Conservation (phyloP, 2,888 invertebrate species). For the Melanargia galathea region DNA sequence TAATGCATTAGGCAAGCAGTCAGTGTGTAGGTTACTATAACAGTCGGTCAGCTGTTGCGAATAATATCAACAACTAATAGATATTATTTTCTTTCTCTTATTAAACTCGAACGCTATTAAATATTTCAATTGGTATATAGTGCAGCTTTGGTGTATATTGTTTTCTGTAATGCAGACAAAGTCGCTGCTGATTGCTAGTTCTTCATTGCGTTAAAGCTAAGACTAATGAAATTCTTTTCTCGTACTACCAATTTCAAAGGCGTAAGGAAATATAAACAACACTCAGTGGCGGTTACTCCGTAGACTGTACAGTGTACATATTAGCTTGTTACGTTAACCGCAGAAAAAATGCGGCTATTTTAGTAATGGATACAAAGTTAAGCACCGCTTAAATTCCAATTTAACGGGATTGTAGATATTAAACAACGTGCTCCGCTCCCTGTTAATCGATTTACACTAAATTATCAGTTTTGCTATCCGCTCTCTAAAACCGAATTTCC, state of each 20-base stretch:
- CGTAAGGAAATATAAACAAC: background rate
- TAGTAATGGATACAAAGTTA: slow-evolving; percentile 15
- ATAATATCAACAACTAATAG: no score
- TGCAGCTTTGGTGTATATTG: background rate
- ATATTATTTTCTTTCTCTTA: no score
- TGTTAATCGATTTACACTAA: slow-evolving; percentile 61
- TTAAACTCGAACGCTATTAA: background rate
- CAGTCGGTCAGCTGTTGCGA: no score
- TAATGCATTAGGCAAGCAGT: no score
- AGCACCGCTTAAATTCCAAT: slow-evolving; percentile 19
- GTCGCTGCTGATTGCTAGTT: background rate
- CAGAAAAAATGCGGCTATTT: slow-evolving; percentile 13
- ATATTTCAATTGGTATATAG: background rate
- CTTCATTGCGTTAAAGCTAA: background rate
- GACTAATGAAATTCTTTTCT: background rate
- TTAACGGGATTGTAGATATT: slow-evolving; percentile 42
- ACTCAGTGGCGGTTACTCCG: no score
- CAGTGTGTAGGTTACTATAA: no score
- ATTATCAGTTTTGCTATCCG: slow-evolving; percentile 61
- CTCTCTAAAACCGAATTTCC: slow-evolving; percentile 58
- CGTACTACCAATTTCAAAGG: slow-evolving; percentile 1
- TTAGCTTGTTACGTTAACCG: slow-evolving; percentile 6
- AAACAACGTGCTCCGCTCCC: slow-evolving; percentile 54
- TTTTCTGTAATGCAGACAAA: background rate
- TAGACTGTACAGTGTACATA: background rate